Evolutionary conservation across 2,888 invertebrate species (phyloP), one percentile per base, ranked within the genome.

Genomic region (Pollenia labialis): DNA sequence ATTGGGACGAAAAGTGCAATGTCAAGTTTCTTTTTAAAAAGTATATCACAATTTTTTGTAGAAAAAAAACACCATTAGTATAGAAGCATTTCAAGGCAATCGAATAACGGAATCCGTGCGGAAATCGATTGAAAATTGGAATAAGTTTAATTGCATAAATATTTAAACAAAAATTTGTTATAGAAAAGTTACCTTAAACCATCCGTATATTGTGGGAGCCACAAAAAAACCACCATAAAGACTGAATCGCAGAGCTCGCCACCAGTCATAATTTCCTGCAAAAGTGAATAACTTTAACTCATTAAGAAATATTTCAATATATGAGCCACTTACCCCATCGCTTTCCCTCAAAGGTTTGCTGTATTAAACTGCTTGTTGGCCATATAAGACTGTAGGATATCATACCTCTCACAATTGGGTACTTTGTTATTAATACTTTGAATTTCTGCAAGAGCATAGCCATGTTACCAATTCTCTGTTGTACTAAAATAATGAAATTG

Each of bases 221-320:
- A 97, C 96, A 92, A 96, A 97, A 68, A 96, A 95, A 10, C 96
- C 95, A n/a, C 97, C 97, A 92, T 96, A 97, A 71, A 97, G 90
- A 90, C 96, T 95, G 93, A 96, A 97, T 85, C 97, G 94, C 52
- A 95, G 93, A 88, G 95, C 95, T 91, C 96, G 95, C 93, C 94
- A 94, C 95, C 95, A 96, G 90, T 96, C 96, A 91, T 95, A 96
- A 87, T 93, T 94, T 58, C 94, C 95, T 94, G 4, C 46, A 82
- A 60, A 4, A 58, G 54, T 40, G 1, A 16, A 1, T 68, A 32
- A 9, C 1, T 0, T 16, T 8, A 62, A 9, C 6, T 66, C 46
- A 1, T 44, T n/a, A 60, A 60, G 23, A 12, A 14, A 1, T 9
- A 10, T 4, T 44, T 2, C 16, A n/a, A 1, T 3, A 46, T 14